A percentile compares a stretch with the other conserved stretches of the same genome.
Evolutionary conservation across 2,888 invertebrate species (phyloP).

Genomic region (Euplexia lucipara): DNA sequence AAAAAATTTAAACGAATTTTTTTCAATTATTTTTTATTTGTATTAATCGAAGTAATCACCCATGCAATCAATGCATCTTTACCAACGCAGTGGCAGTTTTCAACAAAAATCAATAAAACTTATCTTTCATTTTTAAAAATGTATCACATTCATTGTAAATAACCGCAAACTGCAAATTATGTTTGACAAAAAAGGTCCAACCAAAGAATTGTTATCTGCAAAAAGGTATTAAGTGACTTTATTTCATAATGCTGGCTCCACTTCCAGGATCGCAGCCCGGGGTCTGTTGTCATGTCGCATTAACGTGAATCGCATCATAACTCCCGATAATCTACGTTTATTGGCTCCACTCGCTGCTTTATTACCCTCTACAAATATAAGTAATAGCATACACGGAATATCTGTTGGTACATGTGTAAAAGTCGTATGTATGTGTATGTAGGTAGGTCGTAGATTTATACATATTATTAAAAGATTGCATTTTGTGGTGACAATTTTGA

Average conservation of each 20-base stretch:
- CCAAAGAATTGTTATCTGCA: not conserved
- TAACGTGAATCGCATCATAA: slow-evolving; percentile 89
- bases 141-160: not conserved
- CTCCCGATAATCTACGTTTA: slow-evolving; percentile 90
- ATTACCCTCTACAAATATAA: slow-evolving; percentile 75
- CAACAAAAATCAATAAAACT: no score
- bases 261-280: slow-evolving; percentile 68
- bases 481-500: not conserved
- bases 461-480: no score
- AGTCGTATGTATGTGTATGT: slow-evolving; percentile 13
- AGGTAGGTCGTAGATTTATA: not conserved
- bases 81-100: no score
- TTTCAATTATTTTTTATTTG: no score
- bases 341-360: slow-evolving; percentile 86
- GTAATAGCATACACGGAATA: slow-evolving; percentile 60
- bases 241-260: slow-evolving; percentile 56
- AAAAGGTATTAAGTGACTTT: slow-evolving; percentile 22
- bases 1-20: no score
- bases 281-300: slow-evolving; percentile 89
- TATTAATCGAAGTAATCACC: no score
- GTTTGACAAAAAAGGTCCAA: not conserved
- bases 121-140: no score
- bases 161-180: slow-evolving; percentile 2
- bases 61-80: no score
- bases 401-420: slow-evolving; percentile 24